Evolutionary conservation across 2,797 vertebrate species (phyloP), one percentile per base, ranked within the genome.

Genomic region (Chaetophractus vellerosus): DNA sequence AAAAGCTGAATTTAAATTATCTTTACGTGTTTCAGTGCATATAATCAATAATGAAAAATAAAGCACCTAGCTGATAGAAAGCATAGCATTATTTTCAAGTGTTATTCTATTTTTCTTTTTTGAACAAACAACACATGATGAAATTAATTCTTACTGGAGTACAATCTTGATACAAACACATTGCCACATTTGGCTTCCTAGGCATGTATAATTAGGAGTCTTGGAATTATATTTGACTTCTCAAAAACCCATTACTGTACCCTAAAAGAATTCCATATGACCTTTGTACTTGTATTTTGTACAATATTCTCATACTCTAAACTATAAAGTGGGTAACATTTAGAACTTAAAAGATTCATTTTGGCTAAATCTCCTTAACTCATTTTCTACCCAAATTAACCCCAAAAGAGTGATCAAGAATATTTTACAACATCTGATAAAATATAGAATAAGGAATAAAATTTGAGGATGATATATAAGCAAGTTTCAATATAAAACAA

Each of bases 401-500:
- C 24, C 87, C 33, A 88, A 31, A 74, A 63, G 14, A 86, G 15
- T 61, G 14, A 80, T 24, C 76, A 87, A 41, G 23, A 83, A 45
- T 81, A 72, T 59, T 81, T 87, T 84, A 45, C 14, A 88, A 52
- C 31, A 45, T 45, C 45, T 48, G 28, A 48, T 74, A 31, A 74
- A 48, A 74, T 7, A 48, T 4, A 74, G 41, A 11, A 74, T 2
- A 74, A 83, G 14, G 24, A 45, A 88, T 61, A 92, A 85, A 61
- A 64, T 18, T 4, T 9, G 76, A 87, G 66, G 28, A 28, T 74
- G 55, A 10, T 61, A 2, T 63, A 79, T 63, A 89, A 80, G 1
- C 6, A 94, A 82, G 3, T 80, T 78, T 95, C 72, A 61, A 5
- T 41, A 74, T 26, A 88, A 82, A 93, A 80, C 28, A 75, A 75